These are phyloP conservation scores for Calephelis virginiensis DNA, from an alignment of 1,140 invertebrate genomes.

Conservation along the genomic window DNA sequence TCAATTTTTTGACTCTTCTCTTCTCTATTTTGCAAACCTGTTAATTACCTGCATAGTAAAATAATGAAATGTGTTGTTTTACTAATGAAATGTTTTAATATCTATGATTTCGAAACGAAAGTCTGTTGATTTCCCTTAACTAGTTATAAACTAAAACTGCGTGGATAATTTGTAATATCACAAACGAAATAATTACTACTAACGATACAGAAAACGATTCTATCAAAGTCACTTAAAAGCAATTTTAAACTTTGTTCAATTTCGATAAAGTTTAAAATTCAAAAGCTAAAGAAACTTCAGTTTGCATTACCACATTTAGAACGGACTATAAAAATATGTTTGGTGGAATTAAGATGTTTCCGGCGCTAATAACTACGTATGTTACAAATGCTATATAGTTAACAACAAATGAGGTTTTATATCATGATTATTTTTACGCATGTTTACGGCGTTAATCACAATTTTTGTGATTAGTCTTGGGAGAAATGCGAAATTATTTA, in stretches of 20 bases:
- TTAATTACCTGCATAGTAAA: no score
- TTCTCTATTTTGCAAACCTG: no score
- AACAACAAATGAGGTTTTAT: slow-evolving; percentile 20
- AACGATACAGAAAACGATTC: slow-evolving; percentile 6
- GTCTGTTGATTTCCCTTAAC: slow-evolving; percentile 5
- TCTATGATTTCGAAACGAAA: slow-evolving; percentile 1
- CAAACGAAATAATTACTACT: slow-evolving; percentile 14
- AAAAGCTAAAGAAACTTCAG: not conserved
- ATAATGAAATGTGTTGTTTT: no score
- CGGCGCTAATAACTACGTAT: slow-evolving; percentile 37
- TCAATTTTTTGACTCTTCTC: no score
- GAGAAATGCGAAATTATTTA: no score
- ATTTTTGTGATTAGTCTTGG: not conserved
- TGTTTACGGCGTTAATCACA: slow-evolving; percentile 7
- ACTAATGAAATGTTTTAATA: no score
- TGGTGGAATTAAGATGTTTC: slow-evolving; percentile 40
- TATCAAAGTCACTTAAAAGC: not conserved
- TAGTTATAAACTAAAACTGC: slow-evolving; percentile 14
- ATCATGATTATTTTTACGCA: slow-evolving; percentile 15
- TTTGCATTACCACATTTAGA: slow-evolving; percentile 8
- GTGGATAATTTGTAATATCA: slow-evolving; percentile 8
- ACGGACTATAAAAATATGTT: slow-evolving; percentile 29
- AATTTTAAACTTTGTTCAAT: not conserved
- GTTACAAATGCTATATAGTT: slow-evolving; percentile 21
- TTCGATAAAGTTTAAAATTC: not conserved